These are phyloP conservation scores for Zonitis immaculata DNA, from an alignment of 2,888 invertebrate genomes.

Conservation along the genomic window DNA sequence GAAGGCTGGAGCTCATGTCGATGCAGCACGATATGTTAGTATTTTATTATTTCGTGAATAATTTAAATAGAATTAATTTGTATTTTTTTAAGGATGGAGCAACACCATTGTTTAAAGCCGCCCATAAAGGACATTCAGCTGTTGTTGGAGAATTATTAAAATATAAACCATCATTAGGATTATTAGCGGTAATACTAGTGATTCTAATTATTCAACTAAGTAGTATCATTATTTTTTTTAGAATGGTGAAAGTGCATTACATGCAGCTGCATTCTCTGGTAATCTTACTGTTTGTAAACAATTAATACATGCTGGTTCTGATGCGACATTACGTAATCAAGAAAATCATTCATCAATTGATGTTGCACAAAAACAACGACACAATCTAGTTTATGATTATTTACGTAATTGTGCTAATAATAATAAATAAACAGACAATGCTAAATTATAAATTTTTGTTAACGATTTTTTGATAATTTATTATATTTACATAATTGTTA, in stretches of 20 bases:
- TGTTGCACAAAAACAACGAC: slow-evolving; percentile 56
- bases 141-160: slow-evolving; percentile 81
- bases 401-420: slow-evolving; percentile 48
- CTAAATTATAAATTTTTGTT: not conserved
- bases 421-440: slow-evolving; percentile 7
- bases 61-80: slow-evolving; percentile 8
- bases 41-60: too few relatives aligned
- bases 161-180: slow-evolving; percentile 73
- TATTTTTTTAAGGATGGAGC: slow-evolving; percentile 72
- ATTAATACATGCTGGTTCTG: slow-evolving; percentile 65
- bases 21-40: slow-evolving; percentile 78
- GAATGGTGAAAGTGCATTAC: slow-evolving; percentile 90
- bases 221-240: slow-evolving; percentile 47
- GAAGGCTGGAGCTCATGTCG: slow-evolving; percentile 72
- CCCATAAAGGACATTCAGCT: slow-evolving; percentile 88
- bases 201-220: too few relatives aligned
- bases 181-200: slow-evolving; percentile 80
- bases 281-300: slow-evolving; percentile 74
- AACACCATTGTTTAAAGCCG: slow-evolving; percentile 89
- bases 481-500: too few relatives aligned
- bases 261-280: slow-evolving; percentile 87
- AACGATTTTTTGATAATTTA: not conserved
- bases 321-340: slow-evolving; percentile 65
- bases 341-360: slow-evolving; percentile 65
- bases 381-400: slow-evolving; percentile 55